phyloP scores from a whole-genome alignment of 2,888 invertebrate genomes.

The Caenorhabditis sp. region DNA sequence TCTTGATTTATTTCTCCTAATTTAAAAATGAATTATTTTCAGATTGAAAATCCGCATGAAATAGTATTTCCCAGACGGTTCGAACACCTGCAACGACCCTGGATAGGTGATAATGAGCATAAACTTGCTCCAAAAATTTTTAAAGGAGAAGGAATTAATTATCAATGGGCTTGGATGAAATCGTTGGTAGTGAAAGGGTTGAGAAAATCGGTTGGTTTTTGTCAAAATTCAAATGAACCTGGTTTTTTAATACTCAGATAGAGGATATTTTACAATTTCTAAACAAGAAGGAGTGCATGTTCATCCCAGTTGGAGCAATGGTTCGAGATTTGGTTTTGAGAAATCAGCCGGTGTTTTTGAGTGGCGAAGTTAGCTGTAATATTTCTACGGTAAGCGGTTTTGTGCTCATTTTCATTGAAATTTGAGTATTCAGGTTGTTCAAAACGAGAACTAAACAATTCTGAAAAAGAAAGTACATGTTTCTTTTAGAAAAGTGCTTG shows the following conservation, averaged over 20 bases:
- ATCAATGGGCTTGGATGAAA: constrained; percentile 52
- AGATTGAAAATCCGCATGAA: not conserved
- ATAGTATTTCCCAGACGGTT: not conserved
- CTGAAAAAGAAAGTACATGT: no score
- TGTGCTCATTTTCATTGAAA: no score
- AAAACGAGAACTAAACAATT: no score
- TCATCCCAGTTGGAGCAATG: constrained; percentile 31
- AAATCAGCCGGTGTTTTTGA: constrained; percentile 20
- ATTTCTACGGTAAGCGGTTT: not conserved
- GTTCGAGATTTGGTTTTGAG: constrained; percentile 18
- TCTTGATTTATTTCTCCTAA: not conserved
- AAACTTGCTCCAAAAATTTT: constrained; percentile 6
- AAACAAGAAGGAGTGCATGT: constrained; percentile 13
- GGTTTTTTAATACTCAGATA: no score
- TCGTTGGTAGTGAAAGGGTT: constrained; percentile 35
- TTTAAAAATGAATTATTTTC: not conserved
- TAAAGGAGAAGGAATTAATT: constrained; percentile 33
- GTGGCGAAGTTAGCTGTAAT: constrained; percentile 44
- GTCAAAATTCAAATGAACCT: no score
- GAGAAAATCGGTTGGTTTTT: constrained; percentile 11
- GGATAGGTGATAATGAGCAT: not conserved
- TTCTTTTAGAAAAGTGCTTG: no score
- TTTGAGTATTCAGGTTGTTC: no score
- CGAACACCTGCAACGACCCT: not conserved
- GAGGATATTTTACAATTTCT: constrained; percentile 25